Evolutionary conservation across 2,113 vertebrate species (phyloP).

Genomic region (Formicarius rufipectus): DNA sequence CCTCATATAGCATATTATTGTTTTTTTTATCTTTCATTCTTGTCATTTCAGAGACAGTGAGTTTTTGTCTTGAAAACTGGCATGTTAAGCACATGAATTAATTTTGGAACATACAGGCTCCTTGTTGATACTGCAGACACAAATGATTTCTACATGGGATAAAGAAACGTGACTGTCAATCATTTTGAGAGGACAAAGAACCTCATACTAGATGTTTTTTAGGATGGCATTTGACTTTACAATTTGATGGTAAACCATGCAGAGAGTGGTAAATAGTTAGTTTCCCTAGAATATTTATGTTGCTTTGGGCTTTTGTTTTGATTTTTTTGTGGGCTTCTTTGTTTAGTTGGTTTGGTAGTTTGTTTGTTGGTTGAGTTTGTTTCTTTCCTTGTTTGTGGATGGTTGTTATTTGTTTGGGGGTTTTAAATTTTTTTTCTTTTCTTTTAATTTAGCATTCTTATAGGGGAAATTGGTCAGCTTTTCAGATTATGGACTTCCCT

Average conservation of each 20-base stretch:
- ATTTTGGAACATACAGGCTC: neutral
- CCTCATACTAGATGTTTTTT: neutral
- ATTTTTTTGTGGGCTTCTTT: neutral
- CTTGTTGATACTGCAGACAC: neutral
- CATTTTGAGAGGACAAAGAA: neutral
- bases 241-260: neutral
- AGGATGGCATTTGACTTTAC: neutral
- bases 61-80: neutral
- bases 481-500: neutral
- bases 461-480: neutral
- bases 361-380: neutral
- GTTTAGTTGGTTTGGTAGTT: neutral
- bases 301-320: neutral
- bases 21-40: neutral
- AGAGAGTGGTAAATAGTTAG: neutral
- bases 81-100: neutral
- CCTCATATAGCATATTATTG: neutral
- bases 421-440: neutral
- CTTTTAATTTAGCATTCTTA: neutral
- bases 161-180: neutral
- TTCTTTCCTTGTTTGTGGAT: neutral
- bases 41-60: neutral
- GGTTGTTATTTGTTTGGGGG: neutral
- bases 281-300: rapidly evolving
- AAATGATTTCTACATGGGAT: neutral